Percentiles rank a stretch among this genome's conserved stretches.
Conservation (phyloP, 2,113 vertebrate genomes). For the Crypturellus undulatus region DNA sequence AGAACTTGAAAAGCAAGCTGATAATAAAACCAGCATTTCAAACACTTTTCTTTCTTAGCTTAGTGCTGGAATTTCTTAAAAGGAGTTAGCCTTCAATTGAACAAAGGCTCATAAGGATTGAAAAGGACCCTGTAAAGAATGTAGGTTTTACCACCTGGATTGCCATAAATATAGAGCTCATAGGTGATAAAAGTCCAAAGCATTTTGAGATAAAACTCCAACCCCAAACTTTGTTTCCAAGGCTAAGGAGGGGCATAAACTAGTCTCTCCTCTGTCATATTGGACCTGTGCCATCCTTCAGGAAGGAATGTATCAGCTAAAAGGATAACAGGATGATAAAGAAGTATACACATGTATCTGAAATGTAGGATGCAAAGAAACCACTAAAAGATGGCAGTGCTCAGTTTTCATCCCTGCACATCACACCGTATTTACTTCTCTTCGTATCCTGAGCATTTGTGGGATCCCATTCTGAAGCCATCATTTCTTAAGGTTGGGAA, state of each 20-base stretch:
- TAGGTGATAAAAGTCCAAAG: background rate
- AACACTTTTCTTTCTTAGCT: background rate
- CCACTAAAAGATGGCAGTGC: background rate
- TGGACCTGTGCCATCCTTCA: background rate
- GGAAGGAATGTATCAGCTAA: background rate
- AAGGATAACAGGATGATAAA: background rate
- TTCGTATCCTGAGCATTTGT: background rate
- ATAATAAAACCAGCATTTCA: background rate
- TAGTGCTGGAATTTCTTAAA: background rate
- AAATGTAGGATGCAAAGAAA: accelerated
- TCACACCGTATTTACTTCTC: background rate
- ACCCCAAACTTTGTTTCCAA: background rate
- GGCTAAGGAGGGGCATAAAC: background rate
- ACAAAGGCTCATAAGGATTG: background rate
- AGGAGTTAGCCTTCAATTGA: background rate
- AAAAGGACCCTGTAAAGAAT: background rate
- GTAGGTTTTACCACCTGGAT: background rate
- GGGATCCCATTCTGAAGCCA: background rate
- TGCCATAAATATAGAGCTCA: background rate
- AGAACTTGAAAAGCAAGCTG: background rate
- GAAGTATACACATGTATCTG: background rate
- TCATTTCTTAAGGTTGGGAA: background rate
- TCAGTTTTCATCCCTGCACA: background rate
- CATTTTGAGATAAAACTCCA: background rate
- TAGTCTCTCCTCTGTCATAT: background rate